Evolutionary conservation across 1,140 invertebrate genomes (phyloP).

Genomic region (Atta colombica): DNA sequence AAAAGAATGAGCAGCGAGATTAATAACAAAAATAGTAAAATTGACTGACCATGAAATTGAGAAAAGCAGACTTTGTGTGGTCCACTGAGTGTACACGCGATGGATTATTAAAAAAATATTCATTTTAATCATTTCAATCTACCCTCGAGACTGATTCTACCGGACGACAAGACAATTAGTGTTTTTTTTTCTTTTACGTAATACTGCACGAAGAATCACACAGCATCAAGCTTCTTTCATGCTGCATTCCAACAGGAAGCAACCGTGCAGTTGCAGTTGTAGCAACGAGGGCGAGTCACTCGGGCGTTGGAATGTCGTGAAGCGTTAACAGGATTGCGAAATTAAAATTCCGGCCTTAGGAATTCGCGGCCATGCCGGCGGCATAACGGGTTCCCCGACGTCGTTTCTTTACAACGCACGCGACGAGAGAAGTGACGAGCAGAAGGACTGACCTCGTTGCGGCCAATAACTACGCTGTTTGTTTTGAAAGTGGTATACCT

Average conservation of each 20-base stretch:
- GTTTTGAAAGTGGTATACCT: conserved; percentile 48
- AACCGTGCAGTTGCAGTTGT: not conserved
- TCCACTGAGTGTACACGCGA: not conserved
- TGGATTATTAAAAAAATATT: not conserved
- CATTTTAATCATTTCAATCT: not conserved
- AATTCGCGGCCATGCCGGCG: conserved; percentile 54
- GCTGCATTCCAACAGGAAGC: not conserved
- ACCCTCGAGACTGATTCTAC: not conserved
- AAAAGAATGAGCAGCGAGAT: not conserved
- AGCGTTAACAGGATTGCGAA: conserved; percentile 73
- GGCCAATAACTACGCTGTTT: conserved; percentile 39
- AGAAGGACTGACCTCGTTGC: conserved; percentile 67
- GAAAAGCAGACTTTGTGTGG: not conserved
- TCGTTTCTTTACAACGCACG: conserved; percentile 36
- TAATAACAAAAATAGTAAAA: not conserved
- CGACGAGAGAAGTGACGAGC: conserved; percentile 32
- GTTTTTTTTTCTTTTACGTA: conserved; percentile 10
- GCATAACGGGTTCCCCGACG: conserved; percentile 67
- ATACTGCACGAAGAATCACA: not conserved
- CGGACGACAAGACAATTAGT: not conserved
- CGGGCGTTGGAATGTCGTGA: conserved; percentile 58
- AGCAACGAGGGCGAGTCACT: not conserved
- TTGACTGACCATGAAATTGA: not conserved
- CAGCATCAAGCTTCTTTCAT: not conserved
- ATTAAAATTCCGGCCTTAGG: conserved; percentile 73